Evolutionary conservation across 2,797 vertebrate species (phyloP), one percentile per base, ranked within the genome.

Genomic region (Anolis apletophallus): DNA sequence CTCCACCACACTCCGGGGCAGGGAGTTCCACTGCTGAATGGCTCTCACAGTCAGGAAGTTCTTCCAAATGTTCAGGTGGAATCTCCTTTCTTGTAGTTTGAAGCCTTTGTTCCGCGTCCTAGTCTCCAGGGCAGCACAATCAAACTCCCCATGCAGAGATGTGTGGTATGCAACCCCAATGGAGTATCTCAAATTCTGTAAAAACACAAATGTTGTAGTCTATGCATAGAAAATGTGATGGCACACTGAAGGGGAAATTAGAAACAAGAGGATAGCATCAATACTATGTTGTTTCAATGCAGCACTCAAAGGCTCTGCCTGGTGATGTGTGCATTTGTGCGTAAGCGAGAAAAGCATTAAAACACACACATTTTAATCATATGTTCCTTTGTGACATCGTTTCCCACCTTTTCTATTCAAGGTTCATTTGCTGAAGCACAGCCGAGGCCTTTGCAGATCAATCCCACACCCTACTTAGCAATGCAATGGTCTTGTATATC

Each of bases 311-410:
- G 19, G 17, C 14, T 32, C 36, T 19, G 19, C 29, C 19, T 29
- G 7, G 21, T 72, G 3, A 8, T 64, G 1, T 19, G 23, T 10
- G 23, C 68, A 61, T 57, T 80, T 29, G 2, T 0, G 0, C 23
- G 19, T 4, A 68, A 73, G 61, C 81, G 29, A 50, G 19, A 36
- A 17, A 21, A 59, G 50, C 52, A 29, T 36, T 6, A 1, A 19
- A 16, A 5, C 50, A 34, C 26, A 5, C 84, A 55, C n/a, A 40
- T 68, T 80, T 87, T 71, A 29, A 72, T 78, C 57, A 71, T 29
- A 46, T 40, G 9, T 77, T 4, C 55, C 29, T 50, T 71, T 52
- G 36, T 26, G 0, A 0, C 76, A 59, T 75, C 17, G 0, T 74
- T 57, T 64, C 16, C 5, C 55, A 83, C 12, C 14, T 19, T 34